phyloP scores from a whole-genome alignment of 2,888 invertebrate species.

The Bombylius discolor region DNA sequence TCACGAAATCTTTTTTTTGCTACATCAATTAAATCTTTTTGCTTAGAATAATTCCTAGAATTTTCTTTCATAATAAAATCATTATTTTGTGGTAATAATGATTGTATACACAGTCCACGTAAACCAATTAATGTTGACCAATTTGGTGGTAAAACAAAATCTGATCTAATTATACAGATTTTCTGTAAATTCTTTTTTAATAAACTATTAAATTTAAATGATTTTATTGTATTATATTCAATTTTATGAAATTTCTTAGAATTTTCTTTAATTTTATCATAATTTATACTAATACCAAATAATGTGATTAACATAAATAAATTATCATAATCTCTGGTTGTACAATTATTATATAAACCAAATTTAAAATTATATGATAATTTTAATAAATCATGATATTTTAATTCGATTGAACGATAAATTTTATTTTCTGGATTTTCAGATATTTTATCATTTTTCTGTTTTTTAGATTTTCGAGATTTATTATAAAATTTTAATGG shows the following conservation, averaged over 20 bases:
- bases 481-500: slow-evolving; percentile 7
- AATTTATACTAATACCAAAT: not conserved
- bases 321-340: not conserved
- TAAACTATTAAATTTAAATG: no score
- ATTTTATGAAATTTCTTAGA: not conserved
- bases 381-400: slow-evolving; percentile 25
- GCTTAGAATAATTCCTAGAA: no score
- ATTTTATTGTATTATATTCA: not conserved
- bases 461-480: not conserved
- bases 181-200: not conserved
- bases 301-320: not conserved
- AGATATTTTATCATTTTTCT: not conserved
- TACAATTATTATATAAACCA: not conserved
- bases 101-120: slow-evolving; percentile 26
- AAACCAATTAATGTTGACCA: slow-evolving; percentile 28
- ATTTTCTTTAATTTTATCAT: not conserved
- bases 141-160: slow-evolving; percentile 22
- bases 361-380: slow-evolving; percentile 24
- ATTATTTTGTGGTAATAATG: not conserved
- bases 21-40: not conserved
- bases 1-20: slow-evolving; percentile 22
- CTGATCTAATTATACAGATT: not conserved
- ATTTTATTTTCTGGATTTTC: not conserved
- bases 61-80: not conserved
- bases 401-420: slow-evolving; percentile 15